Conservation (phyloP, 2,888 invertebrate species). For the Drosophila recens region DNA sequence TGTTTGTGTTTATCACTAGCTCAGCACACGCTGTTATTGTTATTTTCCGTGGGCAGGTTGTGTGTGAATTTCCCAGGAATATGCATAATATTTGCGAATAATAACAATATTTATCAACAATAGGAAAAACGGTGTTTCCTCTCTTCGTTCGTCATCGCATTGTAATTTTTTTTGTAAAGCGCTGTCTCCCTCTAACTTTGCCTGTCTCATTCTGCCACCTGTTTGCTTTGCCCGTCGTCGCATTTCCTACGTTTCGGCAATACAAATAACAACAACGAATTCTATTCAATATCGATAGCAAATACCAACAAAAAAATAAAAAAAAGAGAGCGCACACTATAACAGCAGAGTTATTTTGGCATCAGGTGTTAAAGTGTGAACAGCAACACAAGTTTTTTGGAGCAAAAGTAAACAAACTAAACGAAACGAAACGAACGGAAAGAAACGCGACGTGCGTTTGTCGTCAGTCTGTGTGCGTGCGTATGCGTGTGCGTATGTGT, state of each 20-base stretch:
- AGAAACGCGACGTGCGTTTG: constrained; percentile 56
- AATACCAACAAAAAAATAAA: constrained; percentile 37
- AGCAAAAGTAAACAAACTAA: constrained; percentile 72
- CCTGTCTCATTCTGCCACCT: constrained; percentile 56
- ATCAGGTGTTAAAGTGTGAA: constrained; percentile 75
- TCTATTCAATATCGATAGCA: constrained; percentile 64
- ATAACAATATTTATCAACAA: constrained; percentile 26
- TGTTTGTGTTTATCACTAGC: constrained; percentile 34
- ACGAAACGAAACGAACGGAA: constrained; percentile 40
- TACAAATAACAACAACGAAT: constrained; percentile 37
- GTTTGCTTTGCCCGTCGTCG: constrained; percentile 57
- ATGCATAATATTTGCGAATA: constrained; percentile 63
- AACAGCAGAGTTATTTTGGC: constrained; percentile 62
- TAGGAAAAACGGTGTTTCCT: constrained; percentile 28
- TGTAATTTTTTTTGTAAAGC: constrained; percentile 27
- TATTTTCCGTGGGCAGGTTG: constrained; percentile 14
- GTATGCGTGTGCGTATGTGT: constrained; percentile 39
- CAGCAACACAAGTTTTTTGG: constrained; percentile 34
- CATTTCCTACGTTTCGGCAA: constrained; percentile 49
- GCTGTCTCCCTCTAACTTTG: constrained; percentile 12
- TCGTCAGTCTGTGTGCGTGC: constrained; percentile 45
- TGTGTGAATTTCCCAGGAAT: constrained; percentile 58
- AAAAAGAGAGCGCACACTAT: constrained; percentile 54
- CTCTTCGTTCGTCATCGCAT: constrained; percentile 18
- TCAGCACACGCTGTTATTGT: constrained; percentile 20